Evolutionary conservation across 1,140 invertebrate species (phyloP).

Genomic region (Drosophila melanica): DNA sequence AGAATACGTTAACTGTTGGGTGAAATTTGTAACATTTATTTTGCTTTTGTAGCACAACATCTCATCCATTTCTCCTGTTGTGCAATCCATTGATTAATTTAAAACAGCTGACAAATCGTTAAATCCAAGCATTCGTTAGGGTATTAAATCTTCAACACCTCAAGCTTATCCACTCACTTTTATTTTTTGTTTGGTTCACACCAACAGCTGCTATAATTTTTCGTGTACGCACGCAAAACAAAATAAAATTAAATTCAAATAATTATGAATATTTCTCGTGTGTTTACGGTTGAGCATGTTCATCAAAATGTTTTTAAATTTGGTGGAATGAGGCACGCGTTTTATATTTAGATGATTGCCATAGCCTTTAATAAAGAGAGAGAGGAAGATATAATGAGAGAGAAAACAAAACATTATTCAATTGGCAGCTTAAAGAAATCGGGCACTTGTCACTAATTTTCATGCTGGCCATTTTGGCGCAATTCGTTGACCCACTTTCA

Average conservation of each 20-base stretch:
- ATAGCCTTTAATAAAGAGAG: constrained; percentile 20
- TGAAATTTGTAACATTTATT: no score
- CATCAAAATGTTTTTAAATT: constrained; percentile 53
- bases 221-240: constrained; percentile 18
- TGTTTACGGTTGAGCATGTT: constrained; percentile 57
- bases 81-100: no score
- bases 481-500: constrained; percentile 76
- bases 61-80: no score
- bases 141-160: neutral
- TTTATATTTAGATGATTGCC: constrained; percentile 77
- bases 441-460: constrained; percentile 55
- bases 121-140: neutral
- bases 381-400: neutral
- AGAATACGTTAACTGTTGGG: no score
- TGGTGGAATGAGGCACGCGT: constrained; percentile 74
- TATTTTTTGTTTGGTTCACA: constrained; percentile 3
- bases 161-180: neutral
- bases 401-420: neutral
- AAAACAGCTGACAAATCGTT: no score
- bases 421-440: constrained; percentile 38
- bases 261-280: constrained; percentile 54
- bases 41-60: no score
- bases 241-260: constrained; percentile 42
- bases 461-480: constrained; percentile 51
- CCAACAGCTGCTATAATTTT: constrained; percentile 38